Base-by-base conservation (phyloP, 1,140 invertebrate species). In the Drosophila biarmipes region DNA sequence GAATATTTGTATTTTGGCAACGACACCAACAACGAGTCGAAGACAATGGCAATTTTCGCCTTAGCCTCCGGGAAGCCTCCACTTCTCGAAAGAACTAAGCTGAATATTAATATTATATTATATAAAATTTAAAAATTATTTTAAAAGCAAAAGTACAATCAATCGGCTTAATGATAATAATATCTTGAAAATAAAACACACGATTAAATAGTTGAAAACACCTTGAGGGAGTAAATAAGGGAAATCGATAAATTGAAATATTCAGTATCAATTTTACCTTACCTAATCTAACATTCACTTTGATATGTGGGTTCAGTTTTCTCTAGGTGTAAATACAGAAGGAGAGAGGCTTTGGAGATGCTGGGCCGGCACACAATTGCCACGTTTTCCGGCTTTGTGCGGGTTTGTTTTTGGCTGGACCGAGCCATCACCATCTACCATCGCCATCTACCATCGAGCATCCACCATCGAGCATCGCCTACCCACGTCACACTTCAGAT, bases 381-480 rank as follows among this genome's bases (percentile, higher is more conserved):
- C 72, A 75, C 73, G 73, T 76, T 75, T 75, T 75, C 72, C 73
- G 73, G 72, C 59, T 67, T 67, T 66, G 61, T 66, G 46, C 59
- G 63, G 63, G 59, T 67, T 67, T 66, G 45, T 52, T 67, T 67
- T 67, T 49, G 63, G 34, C 63, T 51, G 59, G 38, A 61, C 59
- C 40, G 24, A 62, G 10, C 37, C 37, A 55, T 31, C 37, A 38
- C 29, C 57, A 62, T 29, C 12, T 12, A n/a, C 6, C 19, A 61
- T 15, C 29, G 15, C 29, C 57, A 62, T 29, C 12, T 12, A n/a
- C 6, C 19, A 61, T 15, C 29, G 15, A 58, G 17, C 12, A 35
- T 15, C 38, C 6, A 58, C 11, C 19, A 27, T 35, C 40, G 21
- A 55, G 31, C 51, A 38, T 3, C 34, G 24, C 51, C 57, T 61